phyloP scores from a whole-genome alignment of 1,140 invertebrate genomes.

The Drosophila pachea region DNA sequence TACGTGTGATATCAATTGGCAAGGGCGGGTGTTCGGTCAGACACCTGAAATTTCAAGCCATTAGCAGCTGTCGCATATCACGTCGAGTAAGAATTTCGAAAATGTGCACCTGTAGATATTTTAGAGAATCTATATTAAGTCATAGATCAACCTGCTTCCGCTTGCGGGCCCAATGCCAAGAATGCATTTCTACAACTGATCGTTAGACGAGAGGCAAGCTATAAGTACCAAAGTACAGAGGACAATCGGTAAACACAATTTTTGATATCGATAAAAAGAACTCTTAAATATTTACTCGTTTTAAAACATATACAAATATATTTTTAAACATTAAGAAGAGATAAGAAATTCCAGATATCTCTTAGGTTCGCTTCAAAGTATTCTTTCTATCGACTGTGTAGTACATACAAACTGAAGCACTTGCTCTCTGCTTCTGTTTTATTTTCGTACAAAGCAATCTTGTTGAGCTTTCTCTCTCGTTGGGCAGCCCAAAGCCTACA shows the following conservation, averaged over 20 bases:
- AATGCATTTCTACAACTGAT: constrained; percentile 11
- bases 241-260: neutral
- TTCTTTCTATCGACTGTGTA: constrained; percentile 4
- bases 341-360: too few species aligned
- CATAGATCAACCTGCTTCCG: constrained; percentile 48
- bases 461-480: constrained; percentile 18
- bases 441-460: constrained; percentile 27
- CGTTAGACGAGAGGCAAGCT: neutral
- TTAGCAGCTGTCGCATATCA: constrained; percentile 65
- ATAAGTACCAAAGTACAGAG: constrained; percentile 18
- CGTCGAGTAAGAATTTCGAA: constrained; percentile 50
- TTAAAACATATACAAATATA: too few species aligned
- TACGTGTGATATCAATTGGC: constrained; percentile 58
- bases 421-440: constrained; percentile 16
- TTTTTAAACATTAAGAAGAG: too few species aligned
- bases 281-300: neutral
- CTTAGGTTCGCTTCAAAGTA: neutral
- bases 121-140: constrained; percentile 21
- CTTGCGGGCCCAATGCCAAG: constrained; percentile 41
- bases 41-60: constrained; percentile 55
- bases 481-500: constrained; percentile 14
- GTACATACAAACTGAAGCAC: neutral
- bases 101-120: constrained; percentile 57
- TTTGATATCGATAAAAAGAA: neutral
- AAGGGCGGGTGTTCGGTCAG: constrained; percentile 27